Evolutionary conservation across 1,140 invertebrate genomes (phyloP).

Genomic region (Platyscapa corneri): DNA sequence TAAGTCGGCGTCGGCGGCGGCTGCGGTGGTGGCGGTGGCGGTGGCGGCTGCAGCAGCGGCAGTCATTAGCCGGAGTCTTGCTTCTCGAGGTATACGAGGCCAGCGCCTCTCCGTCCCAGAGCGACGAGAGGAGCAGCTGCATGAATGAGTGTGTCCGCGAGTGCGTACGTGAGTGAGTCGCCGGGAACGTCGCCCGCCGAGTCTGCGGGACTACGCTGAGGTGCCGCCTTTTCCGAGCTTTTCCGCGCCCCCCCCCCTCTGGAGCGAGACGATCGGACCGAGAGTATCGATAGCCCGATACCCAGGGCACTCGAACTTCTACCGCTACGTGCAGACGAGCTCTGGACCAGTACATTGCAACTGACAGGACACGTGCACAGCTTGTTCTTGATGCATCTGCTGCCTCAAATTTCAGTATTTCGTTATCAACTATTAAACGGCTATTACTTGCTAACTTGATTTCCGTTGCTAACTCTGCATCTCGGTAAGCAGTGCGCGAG

Average conservation of each 20-base stretch:
- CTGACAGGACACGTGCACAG: neutral
- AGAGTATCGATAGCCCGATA: no score
- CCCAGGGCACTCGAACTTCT: no score
- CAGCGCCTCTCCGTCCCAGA: no score
- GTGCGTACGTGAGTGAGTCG: neutral
- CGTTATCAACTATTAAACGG: no score
- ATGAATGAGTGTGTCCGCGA: neutral
- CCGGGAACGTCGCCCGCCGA: neutral
- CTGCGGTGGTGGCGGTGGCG: neutral
- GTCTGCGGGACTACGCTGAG: no score
- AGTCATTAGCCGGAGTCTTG: neutral
- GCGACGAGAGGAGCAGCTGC: neutral
- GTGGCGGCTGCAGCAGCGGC: no score
- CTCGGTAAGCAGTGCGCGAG: no score
- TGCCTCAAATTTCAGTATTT: neutral
- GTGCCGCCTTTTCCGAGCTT: no score
- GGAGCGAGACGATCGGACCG: no score
- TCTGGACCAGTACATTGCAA: neutral
- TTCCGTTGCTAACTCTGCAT: neutral
- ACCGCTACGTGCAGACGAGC: no score
- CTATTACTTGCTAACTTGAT: no score
- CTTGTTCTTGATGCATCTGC: neutral
- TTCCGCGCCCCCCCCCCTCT: no score
- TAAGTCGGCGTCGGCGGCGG: neutral
- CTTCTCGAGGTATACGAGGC: neutral